Base-by-base conservation (phyloP, 1,140 invertebrate species). In the Psix sp. region DNA sequence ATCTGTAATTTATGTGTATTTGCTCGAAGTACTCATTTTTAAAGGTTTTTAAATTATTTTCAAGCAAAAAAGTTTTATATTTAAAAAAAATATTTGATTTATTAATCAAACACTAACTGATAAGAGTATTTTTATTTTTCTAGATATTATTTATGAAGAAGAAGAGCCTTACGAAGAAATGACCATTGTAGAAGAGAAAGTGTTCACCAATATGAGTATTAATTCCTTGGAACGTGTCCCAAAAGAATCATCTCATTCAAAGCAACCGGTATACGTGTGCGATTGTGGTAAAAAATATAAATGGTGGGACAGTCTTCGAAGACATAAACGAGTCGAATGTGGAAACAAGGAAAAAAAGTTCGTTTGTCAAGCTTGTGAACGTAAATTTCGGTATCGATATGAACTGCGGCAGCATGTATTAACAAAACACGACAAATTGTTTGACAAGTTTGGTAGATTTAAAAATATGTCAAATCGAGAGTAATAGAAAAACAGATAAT, bases 311-410 rank as follows among this genome's bases (percentile, higher is more conserved):
- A 84, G 81, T 76, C 71, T 88, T 2, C 73, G 71, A 10, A 67
- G 86, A 11, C 88, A 88, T 68, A 74, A 82, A 40, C 77, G 82
- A 15, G 84, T 84, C 29, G 86, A 87, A 43, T 88, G 87, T 38
- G 86, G 86, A 10, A 76, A 82, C 0, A 84, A 87, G 45, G 59
- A 66, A 13, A 76, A 76, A 29, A 29, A 29, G 15, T 76, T 76
- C 21, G 38, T 24, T 17, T 73, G 74, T 40, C 33, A 36, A 13
- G 36, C 15, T n/a, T 80, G 68, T 13, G 52, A 65, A 0, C 51
- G 49, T 9, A 52, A 63, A 35, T 77, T 70, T 57, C 39, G 60
- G 29, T 74, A 77, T 15, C 52, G 54, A 14, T 77, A 63, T 33
- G 65, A 70, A 56, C 29, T 77, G 45, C 40, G 65, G 5, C 40